Evolutionary conservation across 2,113 vertebrate species (phyloP).

Genomic region (Pollachius pollachius): DNA sequence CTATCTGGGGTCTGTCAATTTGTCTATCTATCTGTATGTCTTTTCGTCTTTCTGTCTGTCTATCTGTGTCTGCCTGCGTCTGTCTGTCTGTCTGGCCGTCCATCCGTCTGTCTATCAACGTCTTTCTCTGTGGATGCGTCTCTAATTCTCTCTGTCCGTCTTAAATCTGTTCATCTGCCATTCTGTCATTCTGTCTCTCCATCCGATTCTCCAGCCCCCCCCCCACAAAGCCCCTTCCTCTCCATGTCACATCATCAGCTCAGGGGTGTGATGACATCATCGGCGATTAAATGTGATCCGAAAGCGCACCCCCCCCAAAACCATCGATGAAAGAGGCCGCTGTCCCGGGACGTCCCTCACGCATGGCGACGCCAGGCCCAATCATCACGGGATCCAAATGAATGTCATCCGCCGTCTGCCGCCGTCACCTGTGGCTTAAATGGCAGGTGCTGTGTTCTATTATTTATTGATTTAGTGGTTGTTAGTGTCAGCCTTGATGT

Average conservation of each 20-base stretch:
- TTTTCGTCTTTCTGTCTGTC: constrained; percentile 1
- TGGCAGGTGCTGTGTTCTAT: constrained; percentile 60
- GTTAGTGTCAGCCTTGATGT: constrained; percentile 61
- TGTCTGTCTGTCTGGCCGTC: constrained; percentile 24
- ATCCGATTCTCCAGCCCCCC: background rate
- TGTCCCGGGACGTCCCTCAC: no score
- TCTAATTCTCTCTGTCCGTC: background rate
- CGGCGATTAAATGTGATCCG: no score
- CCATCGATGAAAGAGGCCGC: background rate
- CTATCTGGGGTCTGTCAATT: background rate
- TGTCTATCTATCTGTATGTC: constrained; percentile 1
- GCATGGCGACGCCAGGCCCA: background rate
- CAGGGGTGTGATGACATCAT: no score
- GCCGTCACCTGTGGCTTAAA: constrained; percentile 56
- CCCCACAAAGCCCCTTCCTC: no score
- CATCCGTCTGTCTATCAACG: background rate
- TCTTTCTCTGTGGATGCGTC: background rate
- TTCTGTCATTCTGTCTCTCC: background rate
- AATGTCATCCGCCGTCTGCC: constrained; percentile 53
- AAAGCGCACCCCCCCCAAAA: background rate
- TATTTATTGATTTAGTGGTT: constrained; percentile 70
- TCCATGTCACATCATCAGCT: no score
- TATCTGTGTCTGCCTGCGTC: constrained; percentile 5
- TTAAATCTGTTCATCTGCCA: background rate
- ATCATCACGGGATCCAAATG: constrained; percentile 60